Evolutionary conservation across 2,888 invertebrate species (phyloP), one percentile per base, ranked within the genome.

Genomic region (Pantelozetes paolii): DNA sequence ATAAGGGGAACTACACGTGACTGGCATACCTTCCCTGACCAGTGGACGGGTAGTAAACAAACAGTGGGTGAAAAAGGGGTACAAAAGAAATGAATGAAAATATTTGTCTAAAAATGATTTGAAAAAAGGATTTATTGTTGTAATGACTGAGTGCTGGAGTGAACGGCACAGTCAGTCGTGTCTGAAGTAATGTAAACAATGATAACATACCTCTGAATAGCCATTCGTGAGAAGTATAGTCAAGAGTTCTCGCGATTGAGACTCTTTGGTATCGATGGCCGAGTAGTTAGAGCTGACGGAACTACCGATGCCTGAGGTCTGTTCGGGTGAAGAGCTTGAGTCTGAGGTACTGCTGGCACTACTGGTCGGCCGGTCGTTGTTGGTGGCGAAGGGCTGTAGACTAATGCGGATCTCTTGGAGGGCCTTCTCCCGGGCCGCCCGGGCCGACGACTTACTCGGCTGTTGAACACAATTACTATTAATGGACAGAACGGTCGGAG

Each of bases 331-430:
- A 23, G 72, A 67, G 30, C 67, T 69, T 13, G 72, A 50, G 23
- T 57, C 71, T 40, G 62, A 62, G 8, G 72, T 64, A 50, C 45
- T 36, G 45, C 48, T 50, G 67, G 74, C 71, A 71, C 64, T 71
- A 18, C 48, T 72, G 18, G 70, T 64, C 28, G 69, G 73, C 20
- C 73, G 20, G 40, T 74, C 71, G 48, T 71, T 74, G 81, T 90
- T 89, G 74, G 90, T 90, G 74, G 90, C 90, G 82, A 90, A 91
- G 72, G 91, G 91, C 80, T 89, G 85, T 79, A 91, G 83, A 75
- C 90, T 90, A 82, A 90, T 90, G 79, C 91, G 87, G 81, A 91
- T 91, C 84, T 90, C 90, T 84, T 90, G 90, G 83, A 91, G 87
- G 82, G 91, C 91, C 85, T 90, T 90, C 84, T 90, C 89, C 84